Base-by-base conservation (phyloP, 2,113 vertebrate species). In the Notothenia rossii region DNA sequence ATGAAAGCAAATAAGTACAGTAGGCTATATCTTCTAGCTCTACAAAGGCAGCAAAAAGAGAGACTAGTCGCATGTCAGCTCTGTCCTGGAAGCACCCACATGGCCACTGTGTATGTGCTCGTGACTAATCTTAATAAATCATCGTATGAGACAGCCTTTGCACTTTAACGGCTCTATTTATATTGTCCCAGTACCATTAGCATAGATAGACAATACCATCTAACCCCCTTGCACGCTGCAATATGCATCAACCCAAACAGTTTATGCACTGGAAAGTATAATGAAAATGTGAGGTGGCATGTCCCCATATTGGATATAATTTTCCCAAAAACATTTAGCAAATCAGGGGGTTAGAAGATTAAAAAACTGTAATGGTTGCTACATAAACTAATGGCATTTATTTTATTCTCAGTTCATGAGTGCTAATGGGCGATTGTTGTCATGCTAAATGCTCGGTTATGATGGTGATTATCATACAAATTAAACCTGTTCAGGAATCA, bases 41-140 rank as follows among this genome's bases (percentile, higher is more conserved):
- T 43, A 33, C 14, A 10, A 45, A 45, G 12, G 15, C 0, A 1
- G 67, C 22, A 22, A 7, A 60, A 22, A 77, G 50, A 56, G 13
- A 29, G 36, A 43, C 18, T 10, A n/a, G 72, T 53, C 4, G 12
- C 66, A 65, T 62, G 75, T 43, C 7, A 17, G 18, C 49, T n/a
- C 10, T 18, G 36, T 29, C 43, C 50, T 53, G 59, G 10, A 0
- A 67, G 66, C 36, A 3, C 65, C 65, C 51, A 67, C 22, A 17
- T n/a, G 68, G 61, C 64, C 13, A 36, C 61, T 15, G 49, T 15
- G 10, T 49, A 13, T 61, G 58, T 33, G 14, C 65, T 66, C 11
- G 10, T 43, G 59, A 62, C 55, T 53, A 62, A 88, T 85, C 71
- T 83, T 81, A 92, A 92, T 90, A 88, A 92, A 91, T 89, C 78